These are phyloP conservation scores for Plutomurus gul DNA, from an alignment of 1,140 invertebrate genomes.

Conservation along the genomic window DNA sequence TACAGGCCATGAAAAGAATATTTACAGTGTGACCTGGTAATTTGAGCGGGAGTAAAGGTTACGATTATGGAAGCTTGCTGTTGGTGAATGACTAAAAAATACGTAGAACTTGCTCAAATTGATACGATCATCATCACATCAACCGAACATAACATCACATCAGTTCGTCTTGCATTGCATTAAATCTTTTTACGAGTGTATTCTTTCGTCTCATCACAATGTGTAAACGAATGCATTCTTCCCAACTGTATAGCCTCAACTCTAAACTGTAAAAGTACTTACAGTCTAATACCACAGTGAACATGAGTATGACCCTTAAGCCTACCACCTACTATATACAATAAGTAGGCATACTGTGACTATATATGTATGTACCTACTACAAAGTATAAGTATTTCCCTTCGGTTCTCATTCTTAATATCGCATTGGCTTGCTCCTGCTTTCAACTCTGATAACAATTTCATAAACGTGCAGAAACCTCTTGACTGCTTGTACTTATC, in stretches of 20 bases:
- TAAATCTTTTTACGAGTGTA: conserved; percentile 7
- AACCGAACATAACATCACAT: conserved; percentile 26
- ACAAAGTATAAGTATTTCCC: background rate
- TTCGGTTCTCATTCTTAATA: no score
- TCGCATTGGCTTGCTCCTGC: no score
- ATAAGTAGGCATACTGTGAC: background rate
- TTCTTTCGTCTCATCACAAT: conserved; percentile 28
- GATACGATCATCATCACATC: conserved; percentile 30
- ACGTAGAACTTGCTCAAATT: conserved; percentile 26
- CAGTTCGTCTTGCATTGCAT: conserved; percentile 24
- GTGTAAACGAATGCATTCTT: conserved; percentile 24
- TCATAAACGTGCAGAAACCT: background rate
- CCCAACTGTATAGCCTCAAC: background rate
- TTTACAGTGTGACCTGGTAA: conserved; percentile 37
- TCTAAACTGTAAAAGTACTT: background rate
- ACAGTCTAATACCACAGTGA: no score
- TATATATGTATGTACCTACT: background rate
- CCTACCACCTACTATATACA: background rate
- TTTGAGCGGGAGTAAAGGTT: conserved; percentile 35
- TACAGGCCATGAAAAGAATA: conserved; percentile 36
- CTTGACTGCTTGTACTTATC: background rate
- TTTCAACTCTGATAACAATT: background rate
- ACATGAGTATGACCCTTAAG: no score
- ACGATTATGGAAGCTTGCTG: conserved; percentile 31
- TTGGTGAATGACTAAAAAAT: conserved; percentile 27